These are phyloP conservation scores for Rostratula benghalensis DNA, from an alignment of 2,113 vertebrate species.

Conservation along the genomic window DNA sequence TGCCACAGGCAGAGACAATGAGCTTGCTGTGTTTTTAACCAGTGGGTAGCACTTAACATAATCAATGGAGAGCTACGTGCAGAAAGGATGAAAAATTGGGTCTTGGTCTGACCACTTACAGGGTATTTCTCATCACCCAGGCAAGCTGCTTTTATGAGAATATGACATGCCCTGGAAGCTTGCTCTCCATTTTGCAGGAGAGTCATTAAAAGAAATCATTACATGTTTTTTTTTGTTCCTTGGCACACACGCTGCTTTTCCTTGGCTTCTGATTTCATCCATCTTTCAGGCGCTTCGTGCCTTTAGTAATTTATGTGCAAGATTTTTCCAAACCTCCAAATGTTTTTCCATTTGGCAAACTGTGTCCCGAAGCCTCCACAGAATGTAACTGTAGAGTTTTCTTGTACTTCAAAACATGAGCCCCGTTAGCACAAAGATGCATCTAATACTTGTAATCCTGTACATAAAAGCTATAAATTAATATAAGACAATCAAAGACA, in stretches of 20 bases:
- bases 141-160: conserved; percentile 71
- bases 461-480: conserved; percentile 43
- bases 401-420: conserved; percentile 73
- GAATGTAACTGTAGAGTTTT: conserved; percentile 77
- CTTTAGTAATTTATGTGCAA: conserved; percentile 86
- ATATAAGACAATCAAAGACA: conserved; percentile 22
- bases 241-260: conserved; percentile 78
- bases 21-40: conserved; percentile 74
- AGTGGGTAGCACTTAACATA: conserved; percentile 70
- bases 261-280: conserved; percentile 83
- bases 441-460: conserved; percentile 65
- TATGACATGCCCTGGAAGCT: conserved; percentile 67
- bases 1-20: conserved; percentile 73
- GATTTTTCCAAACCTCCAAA: conserved; percentile 86
- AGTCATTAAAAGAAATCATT: conserved; percentile 79
- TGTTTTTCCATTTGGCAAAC: conserved; percentile 87
- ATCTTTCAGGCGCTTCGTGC: conserved; percentile 81
- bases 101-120: conserved; percentile 51
- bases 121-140: conserved; percentile 64
- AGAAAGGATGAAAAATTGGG: conserved; percentile 73
- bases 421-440: conserved; percentile 62
- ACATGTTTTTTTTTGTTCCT: conserved; percentile 69
- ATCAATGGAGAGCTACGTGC: conserved; percentile 68
- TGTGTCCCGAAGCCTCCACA: conserved; percentile 73
- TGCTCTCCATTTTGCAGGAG: conserved; percentile 70